phyloP scores from a whole-genome alignment of 2,888 invertebrate genomes.

The Cerastoderma edule region DNA sequence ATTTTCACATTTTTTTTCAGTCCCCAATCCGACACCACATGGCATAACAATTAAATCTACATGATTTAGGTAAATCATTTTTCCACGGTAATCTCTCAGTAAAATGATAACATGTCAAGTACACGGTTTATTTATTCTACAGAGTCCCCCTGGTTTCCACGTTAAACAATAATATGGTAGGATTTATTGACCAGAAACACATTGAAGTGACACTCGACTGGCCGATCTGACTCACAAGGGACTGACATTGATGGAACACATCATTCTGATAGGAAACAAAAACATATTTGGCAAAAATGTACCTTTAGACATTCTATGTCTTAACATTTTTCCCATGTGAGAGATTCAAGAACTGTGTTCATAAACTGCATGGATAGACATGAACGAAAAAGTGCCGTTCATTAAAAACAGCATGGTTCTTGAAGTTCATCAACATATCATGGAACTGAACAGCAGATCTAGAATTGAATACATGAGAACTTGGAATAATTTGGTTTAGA shows the following conservation, averaged over 20 bases:
- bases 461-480: no score
- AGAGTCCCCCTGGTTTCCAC: slow-evolving; percentile 16
- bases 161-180: slow-evolving; percentile 25
- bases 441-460: no score
- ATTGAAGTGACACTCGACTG: slow-evolving; percentile 9
- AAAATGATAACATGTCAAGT: slow-evolving; percentile 52
- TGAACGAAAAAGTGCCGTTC: no score
- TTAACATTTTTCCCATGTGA: no score
- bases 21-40: slow-evolving; percentile 35
- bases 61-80: slow-evolving; percentile 56
- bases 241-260: no score
- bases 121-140: slow-evolving; percentile 46
- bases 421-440: no score
- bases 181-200: slow-evolving; percentile 13
- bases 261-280: not conserved
- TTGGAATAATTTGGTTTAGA: no score
- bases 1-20: slow-evolving; percentile 51
- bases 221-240: slow-evolving; percentile 21
- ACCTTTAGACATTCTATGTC: no score
- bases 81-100: slow-evolving; percentile 23
- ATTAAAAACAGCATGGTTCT: no score
- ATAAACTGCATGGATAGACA: no score
- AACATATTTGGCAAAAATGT: not conserved
- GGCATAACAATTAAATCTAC: slow-evolving; percentile 60
- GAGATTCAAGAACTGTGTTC: no score